These are phyloP conservation scores for Cheumatopsyche charites DNA, from an alignment of 1,140 invertebrate genomes.

Conservation along the genomic window DNA sequence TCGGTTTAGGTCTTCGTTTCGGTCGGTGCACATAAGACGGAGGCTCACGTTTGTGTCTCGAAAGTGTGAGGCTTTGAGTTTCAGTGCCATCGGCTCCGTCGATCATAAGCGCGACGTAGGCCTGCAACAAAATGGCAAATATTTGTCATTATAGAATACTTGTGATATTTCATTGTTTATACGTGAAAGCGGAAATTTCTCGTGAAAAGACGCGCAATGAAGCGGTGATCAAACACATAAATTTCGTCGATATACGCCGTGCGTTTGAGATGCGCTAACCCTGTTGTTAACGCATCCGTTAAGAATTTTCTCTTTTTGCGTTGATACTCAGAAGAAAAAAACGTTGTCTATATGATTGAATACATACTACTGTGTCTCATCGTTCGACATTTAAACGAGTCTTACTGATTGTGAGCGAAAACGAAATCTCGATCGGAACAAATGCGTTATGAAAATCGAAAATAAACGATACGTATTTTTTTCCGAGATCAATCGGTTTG, in stretches of 20 bases:
- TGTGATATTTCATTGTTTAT: background rate
- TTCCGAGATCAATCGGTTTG: background rate
- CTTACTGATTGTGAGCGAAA: background rate
- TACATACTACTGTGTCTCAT: no score
- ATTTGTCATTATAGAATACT: background rate
- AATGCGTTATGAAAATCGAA: slow-evolving; percentile 6
- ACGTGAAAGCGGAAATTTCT: slow-evolving; percentile 28
- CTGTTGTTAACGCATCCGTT: slow-evolving; percentile 45
- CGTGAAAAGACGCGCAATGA: slow-evolving; percentile 23
- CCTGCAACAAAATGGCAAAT: slow-evolving; percentile 7
- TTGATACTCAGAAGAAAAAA: no score
- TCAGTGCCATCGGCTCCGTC: slow-evolving; percentile 6
- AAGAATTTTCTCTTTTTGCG: slow-evolving; percentile 39
- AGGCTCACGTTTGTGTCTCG: slow-evolving; percentile 42
- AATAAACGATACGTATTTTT: background rate
- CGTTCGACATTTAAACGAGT: background rate
- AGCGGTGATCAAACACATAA: slow-evolving; percentile 14
- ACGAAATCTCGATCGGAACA: background rate
- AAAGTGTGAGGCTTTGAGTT: slow-evolving; percentile 2
- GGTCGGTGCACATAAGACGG: slow-evolving; percentile 36
- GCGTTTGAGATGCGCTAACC: slow-evolving; percentile 36
- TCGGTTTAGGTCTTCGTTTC: slow-evolving; percentile 45
- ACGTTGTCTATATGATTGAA: slow-evolving; percentile 8
- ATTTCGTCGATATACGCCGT: slow-evolving; percentile 6
- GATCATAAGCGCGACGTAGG: background rate